Percentiles rank a stretch among this genome's conserved stretches.
phyloP scores from a whole-genome alignment of 2,797 vertebrate genomes.

The Caiman crocodilus region DNA sequence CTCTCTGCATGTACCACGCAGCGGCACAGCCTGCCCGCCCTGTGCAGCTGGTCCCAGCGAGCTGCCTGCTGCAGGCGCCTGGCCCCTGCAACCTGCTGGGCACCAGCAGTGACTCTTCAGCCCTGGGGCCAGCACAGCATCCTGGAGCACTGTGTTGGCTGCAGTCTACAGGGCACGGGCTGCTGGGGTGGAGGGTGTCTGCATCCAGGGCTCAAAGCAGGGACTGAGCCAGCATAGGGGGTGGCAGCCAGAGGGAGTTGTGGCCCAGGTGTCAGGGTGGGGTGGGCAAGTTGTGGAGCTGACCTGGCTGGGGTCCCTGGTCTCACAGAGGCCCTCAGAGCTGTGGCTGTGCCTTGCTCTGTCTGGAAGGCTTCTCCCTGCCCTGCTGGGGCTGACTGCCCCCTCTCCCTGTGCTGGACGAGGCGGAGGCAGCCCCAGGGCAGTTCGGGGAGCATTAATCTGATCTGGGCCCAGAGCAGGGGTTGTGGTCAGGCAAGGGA shows the following conservation, averaged over 20 bases:
- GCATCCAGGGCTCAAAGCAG: too few species aligned
- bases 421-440: too few species aligned
- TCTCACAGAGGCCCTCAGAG: neutral
- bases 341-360: neutral
- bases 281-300: neutral
- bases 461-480: too few species aligned
- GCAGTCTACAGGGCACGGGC: constrained; percentile 2
- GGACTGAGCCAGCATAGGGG: neutral
- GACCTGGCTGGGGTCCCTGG: neutral
- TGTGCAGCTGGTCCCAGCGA: neutral
- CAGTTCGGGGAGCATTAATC: too few species aligned
- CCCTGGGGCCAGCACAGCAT: too few species aligned
- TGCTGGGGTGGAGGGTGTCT: neutral
- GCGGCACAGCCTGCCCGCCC: neutral
- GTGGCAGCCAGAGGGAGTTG: neutral
- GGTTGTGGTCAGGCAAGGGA: neutral
- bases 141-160: fast-evolving
- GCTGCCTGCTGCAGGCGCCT: fast-evolving
- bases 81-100: fast-evolving
- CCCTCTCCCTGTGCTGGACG: too few species aligned
- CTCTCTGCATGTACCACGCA: too few species aligned
- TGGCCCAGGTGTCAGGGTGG: fast-evolving
- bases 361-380: too few species aligned
- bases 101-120: neutral
- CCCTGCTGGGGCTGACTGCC: too few species aligned